Evolutionary conservation across 2,797 vertebrate genomes (phyloP), one percentile per base, ranked within the genome.

Genomic region (Ammospiza maritima): DNA sequence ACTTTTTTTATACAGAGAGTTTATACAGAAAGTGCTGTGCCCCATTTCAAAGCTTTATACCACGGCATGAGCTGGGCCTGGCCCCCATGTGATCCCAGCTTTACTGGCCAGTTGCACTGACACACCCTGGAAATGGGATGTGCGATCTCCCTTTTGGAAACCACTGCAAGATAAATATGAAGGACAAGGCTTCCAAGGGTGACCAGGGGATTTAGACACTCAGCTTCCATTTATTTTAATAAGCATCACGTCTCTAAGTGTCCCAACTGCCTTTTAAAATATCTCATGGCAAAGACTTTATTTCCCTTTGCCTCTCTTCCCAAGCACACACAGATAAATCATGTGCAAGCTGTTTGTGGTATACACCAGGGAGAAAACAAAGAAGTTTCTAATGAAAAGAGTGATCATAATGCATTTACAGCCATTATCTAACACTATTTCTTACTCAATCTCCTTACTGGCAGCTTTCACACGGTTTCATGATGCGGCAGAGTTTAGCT

Each of bases 341-440:
- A 89, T 0, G 15, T 73, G 60, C 66, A 66, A 88, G 90, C 72
- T 72, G 58, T 75, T 92, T 72, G 78, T 65, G 79, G 36, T 45
- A 11, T 45, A 73, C 89, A 75, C 70, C 80, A 76, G 89, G 85
- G 85, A 96, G 62, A 86, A 92, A 95, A 83, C 65, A 89, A 78
- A 79, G 82, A 96, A 91, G 51, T 70, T 96, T 50, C 79, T 94
- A 88, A 89, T 40, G 66, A 93, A 95, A 96, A 66, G 65, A 89
- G 50, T 22, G 62, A 85, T 91, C 85, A 75, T 60, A 88, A 72
- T 3, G 4, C 92, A 75, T 70, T 89, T 72, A 16, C 17, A 9
- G 85, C 78, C 61, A 78, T 92, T 93, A 89, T 60, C 75, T 62
- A 62, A 54, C 73, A 53, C 58, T 72, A 62, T 92, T 96, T 92